Evolutionary conservation across 2,113 vertebrate species (phyloP).

Genomic region (Elephas maximus): DNA sequence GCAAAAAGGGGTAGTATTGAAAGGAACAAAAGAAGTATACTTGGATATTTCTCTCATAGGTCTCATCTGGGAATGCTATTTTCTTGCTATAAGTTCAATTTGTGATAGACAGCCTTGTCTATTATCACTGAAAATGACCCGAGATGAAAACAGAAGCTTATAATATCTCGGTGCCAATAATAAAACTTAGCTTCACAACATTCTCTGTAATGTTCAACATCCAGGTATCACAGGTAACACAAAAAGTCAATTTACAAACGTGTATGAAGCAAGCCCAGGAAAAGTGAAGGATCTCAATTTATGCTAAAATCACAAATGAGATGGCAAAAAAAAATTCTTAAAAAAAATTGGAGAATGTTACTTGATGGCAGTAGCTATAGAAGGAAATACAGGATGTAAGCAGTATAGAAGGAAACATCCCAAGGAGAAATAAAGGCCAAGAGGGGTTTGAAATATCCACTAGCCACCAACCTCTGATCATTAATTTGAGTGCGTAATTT

Average conservation of each 20-base stretch:
- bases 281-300: slow-evolving; percentile 2
- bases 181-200: not conserved
- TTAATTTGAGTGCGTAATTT: not conserved
- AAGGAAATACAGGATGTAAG: not conserved
- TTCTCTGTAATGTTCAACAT: not conserved
- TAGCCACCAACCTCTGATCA: not conserved
- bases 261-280: not conserved
- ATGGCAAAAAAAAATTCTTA: not conserved
- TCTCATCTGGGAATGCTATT: not conserved
- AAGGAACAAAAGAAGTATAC: not conserved
- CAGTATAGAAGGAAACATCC: not conserved
- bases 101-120: not conserved
- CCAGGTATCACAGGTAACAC: slow-evolving; percentile 3
- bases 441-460: not conserved
- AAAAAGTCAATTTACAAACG: not conserved
- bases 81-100: not conserved
- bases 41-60: not conserved
- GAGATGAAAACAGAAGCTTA: not conserved
- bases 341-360: not conserved
- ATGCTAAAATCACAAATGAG: not conserved
- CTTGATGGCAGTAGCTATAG: not conserved
- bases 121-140: not conserved
- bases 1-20: not conserved
- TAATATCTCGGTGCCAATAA: not conserved
- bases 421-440: slow-evolving; percentile 8